Evolutionary conservation across 2,113 vertebrate species (phyloP).

Genomic region (Datnioides undecimradiatus): DNA sequence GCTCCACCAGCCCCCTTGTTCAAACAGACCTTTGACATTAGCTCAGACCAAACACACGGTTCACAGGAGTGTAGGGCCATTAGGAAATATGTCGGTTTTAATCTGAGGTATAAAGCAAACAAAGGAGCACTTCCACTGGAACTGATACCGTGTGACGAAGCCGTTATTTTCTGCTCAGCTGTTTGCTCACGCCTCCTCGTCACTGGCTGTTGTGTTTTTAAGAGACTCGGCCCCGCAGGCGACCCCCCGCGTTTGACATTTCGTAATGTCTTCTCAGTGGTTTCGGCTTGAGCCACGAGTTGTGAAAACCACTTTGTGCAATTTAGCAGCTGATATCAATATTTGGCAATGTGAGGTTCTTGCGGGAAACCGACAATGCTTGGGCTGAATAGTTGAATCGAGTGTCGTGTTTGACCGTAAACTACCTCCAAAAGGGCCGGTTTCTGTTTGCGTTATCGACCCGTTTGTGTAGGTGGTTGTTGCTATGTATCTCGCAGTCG

Average conservation of each 20-base stretch:
- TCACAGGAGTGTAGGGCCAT: slow-evolving; percentile 37
- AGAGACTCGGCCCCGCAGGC: neutral
- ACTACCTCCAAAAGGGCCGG: neutral
- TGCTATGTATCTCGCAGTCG: neutral
- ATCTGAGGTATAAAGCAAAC: slow-evolving; percentile 48
- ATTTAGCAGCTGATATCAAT: slow-evolving; percentile 47
- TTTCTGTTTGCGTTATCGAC: slow-evolving; percentile 29
- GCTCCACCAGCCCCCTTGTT: slow-evolving; percentile 37
- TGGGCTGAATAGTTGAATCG: slow-evolving; percentile 22
- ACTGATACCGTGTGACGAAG: slow-evolving; percentile 8
- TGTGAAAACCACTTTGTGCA: slow-evolving; percentile 35
- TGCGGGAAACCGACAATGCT: slow-evolving; percentile 30
- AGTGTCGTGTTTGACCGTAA: slow-evolving; percentile 5
- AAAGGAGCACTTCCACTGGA: slow-evolving; percentile 30
- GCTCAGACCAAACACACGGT: slow-evolving; percentile 49
- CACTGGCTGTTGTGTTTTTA: slow-evolving; percentile 8
- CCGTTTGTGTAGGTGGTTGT: neutral
- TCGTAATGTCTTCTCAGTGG: slow-evolving; percentile 37
- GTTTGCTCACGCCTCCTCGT: neutral
- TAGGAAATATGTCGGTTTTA: slow-evolving; percentile 45
- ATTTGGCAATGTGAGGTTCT: slow-evolving; percentile 23
- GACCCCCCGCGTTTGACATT: slow-evolving; percentile 14
- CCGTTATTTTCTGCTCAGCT: neutral
- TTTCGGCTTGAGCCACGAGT: slow-evolving; percentile 20
- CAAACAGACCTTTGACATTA: slow-evolving; percentile 53